phyloP scores from a whole-genome alignment of 2,888 invertebrate species.

The Platycnemis pennipes region DNA sequence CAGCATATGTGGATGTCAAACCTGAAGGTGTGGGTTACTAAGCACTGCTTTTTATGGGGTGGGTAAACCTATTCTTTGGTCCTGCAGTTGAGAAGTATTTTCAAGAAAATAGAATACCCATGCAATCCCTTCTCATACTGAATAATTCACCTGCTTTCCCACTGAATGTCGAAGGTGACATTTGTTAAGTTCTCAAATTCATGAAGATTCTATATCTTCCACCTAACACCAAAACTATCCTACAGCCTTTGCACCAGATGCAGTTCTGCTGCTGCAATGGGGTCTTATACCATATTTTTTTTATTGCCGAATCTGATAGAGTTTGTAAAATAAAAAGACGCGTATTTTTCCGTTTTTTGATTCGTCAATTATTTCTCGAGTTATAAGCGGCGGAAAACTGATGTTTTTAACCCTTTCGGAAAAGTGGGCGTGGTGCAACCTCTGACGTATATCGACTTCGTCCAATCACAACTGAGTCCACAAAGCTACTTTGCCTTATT shows the following conservation, averaged over 20 bases:
- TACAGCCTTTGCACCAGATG: conserved; percentile 75
- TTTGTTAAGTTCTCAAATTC: neutral
- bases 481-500: too few species aligned
- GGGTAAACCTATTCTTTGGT: conserved; percentile 72
- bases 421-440: too few species aligned
- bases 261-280: conserved; percentile 75
- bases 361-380: too few species aligned
- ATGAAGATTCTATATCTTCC: neutral
- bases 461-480: too few species aligned
- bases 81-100: conserved; percentile 75
- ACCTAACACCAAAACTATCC: conserved; percentile 73
- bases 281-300: conserved; percentile 75
- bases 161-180: neutral
- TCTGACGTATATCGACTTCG: too few species aligned
- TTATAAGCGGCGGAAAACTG: too few species aligned
- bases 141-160: neutral
- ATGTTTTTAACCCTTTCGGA: too few species aligned
- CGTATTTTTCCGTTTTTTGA: too few species aligned
- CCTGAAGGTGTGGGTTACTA: neutral
- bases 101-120: conserved; percentile 74
- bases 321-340: too few species aligned
- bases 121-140: conserved; percentile 71
- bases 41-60: neutral
- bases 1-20: neutral
- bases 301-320: too few species aligned